Conservation (phyloP, 2,888 invertebrate genomes). For the Ypsolopha sequella region DNA sequence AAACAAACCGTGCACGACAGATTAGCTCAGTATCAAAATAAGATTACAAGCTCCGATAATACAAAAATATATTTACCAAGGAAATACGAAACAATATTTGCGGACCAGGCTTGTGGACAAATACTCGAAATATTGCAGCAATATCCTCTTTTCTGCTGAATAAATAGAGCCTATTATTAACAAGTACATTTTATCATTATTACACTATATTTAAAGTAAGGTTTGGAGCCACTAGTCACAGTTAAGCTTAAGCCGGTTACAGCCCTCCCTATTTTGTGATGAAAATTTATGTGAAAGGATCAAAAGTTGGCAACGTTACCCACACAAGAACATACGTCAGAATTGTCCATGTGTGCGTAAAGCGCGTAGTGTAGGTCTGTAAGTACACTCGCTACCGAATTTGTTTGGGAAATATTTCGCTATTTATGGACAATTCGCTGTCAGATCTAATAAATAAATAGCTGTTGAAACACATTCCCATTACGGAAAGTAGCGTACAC, state of each 20-base stretch:
- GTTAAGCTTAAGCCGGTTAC: constrained; percentile 71
- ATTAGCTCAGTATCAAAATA: constrained; percentile 43
- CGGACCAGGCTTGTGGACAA: constrained; percentile 30
- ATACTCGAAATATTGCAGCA: constrained; percentile 41
- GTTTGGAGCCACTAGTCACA: constrained; percentile 60
- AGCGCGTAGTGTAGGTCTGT: constrained; percentile 8
- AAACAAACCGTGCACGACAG: constrained; percentile 8
- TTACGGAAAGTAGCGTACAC: constrained; percentile 22
- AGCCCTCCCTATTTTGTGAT: constrained; percentile 68
- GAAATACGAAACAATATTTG: constrained; percentile 63
- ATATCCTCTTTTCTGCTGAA: constrained; percentile 48
- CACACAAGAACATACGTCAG: constrained; percentile 23
- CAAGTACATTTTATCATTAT: constrained; percentile 66
- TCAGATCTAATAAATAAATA: constrained; percentile 46
- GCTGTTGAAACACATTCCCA: constrained; percentile 22
- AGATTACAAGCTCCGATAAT: constrained; percentile 46
- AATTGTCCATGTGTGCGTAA: constrained; percentile 23
- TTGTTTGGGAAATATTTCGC: constrained; percentile 29
- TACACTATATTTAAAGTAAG: constrained; percentile 67
- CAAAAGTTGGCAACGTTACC: constrained; percentile 55
- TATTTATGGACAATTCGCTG: constrained; percentile 40
- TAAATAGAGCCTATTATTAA: constrained; percentile 58
- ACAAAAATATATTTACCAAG: constrained; percentile 40
- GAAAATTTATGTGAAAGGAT: constrained; percentile 70
- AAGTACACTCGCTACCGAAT: constrained; percentile 26